Evolutionary conservation across 2,888 invertebrate genomes (phyloP), one percentile per base, ranked within the genome.

Genomic region (Orthosia gothica): DNA sequence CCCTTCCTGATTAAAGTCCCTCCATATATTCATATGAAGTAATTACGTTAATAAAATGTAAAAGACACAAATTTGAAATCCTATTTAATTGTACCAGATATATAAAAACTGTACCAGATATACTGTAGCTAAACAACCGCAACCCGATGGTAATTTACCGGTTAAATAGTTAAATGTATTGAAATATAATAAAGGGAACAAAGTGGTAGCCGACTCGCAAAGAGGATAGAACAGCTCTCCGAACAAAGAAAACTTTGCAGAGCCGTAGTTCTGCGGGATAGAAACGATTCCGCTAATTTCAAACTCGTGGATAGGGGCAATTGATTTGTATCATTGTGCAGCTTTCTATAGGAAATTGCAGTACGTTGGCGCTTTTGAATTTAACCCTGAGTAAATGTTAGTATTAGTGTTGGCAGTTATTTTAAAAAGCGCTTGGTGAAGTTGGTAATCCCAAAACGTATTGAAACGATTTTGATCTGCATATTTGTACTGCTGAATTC

Each of bases 201-300:
- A 81, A 86, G 58, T 76, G 66, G 59, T 69, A 65, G 52, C 85
- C 40, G 20, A 49, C 62, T 69, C 55, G 71, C 69, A 84, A 85
- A 81, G 84, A 76, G 87, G 71, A 86, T 79, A 66, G 66, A 71
- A 76, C 70, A 54, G 71, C 55, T 63, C 49, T 50, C n/a, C 7
- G 69, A 32, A 85, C 85, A 85, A 85, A 76, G 85, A 79, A 81
- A 85, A 85, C 85, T 85, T 85, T 77, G 47, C 70, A 71, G 54
- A 66, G 40, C 65, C 45, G 45, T 45, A 79, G 70, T 71, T 57
- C 52, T 84, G 67, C 18, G 58, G 75, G 40, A 71, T 69, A 75
- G 81, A 84, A 84, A 81, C 84, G 75, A 81, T 84, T 84, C 50
- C n/a, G 62, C 66, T 82, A 80, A 82, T 82, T 82, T 66, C 26